phyloP scores from a whole-genome alignment of 2,113 vertebrate species.

The Eupsittula cactorum region DNA sequence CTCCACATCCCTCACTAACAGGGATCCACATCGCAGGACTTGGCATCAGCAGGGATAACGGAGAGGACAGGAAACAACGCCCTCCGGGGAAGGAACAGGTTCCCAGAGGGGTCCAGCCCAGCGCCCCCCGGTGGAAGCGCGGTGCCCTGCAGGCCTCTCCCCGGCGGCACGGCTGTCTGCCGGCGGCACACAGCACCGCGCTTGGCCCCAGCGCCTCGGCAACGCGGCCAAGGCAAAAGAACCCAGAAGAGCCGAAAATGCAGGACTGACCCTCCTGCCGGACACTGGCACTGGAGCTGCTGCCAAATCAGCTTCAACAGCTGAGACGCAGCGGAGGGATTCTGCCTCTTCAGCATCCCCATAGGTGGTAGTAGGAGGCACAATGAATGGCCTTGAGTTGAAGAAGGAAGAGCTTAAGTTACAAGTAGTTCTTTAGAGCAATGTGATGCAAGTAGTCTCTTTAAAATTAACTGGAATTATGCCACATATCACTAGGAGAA shows the following conservation, averaged over 20 bases:
- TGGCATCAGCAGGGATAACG: accelerated
- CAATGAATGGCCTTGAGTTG: not conserved
- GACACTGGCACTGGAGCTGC: not conserved
- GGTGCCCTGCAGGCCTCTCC: not conserved
- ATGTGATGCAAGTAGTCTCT: not conserved
- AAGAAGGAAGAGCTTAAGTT: not conserved
- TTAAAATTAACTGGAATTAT: not conserved
- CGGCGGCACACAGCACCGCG: not conserved
- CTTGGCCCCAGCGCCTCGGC: not conserved
- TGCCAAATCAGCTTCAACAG: not conserved
- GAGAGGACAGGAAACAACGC: not conserved
- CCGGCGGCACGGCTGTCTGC: not conserved
- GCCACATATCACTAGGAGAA: not conserved
- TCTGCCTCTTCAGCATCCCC: not conserved
- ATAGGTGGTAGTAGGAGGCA: not conserved
- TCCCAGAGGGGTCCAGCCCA: not conserved
- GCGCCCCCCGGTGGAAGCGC: not conserved
- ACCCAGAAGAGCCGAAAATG: not conserved
- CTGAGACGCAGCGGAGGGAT: not conserved
- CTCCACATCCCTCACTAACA: not conserved
- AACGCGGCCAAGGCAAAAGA: not conserved
- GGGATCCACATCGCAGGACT: not conserved
- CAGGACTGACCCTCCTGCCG: not conserved
- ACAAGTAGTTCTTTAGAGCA: not conserved
- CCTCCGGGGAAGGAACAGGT: not conserved